These are phyloP conservation scores for Setophaga kirtlandii DNA, from an alignment of 2,113 vertebrate genomes.

Conservation along the genomic window DNA sequence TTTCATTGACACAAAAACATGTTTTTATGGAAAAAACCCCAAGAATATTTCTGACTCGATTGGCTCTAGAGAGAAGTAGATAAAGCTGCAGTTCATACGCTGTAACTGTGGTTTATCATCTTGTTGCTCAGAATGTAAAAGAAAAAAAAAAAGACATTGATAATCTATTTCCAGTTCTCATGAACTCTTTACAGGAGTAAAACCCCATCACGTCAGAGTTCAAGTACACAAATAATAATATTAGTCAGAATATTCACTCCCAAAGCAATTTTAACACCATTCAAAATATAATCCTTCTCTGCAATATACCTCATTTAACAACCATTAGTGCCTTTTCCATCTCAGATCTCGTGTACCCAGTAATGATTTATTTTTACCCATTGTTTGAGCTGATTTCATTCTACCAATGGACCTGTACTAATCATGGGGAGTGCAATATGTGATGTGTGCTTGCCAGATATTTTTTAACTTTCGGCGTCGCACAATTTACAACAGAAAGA, in stretches of 20 bases:
- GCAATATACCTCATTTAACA: conserved; percentile 73
- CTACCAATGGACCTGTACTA: conserved; percentile 33
- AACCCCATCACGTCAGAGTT: conserved; percentile 2
- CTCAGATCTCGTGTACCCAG: conserved; percentile 52
- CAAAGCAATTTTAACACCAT: conserved; percentile 66
- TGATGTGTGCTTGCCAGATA: not conserved
- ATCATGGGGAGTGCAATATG: not conserved
- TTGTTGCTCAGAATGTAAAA: not conserved
- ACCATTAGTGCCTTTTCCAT: conserved; percentile 63
- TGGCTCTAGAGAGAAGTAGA: not conserved
- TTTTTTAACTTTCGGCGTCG: not conserved
- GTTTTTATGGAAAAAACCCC: not conserved
- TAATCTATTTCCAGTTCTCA: conserved; percentile 18
- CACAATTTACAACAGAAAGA: conserved; percentile 22
- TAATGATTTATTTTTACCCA: conserved; percentile 71
- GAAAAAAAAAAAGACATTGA: not conserved
- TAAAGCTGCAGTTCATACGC: not conserved
- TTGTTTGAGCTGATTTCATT: conserved; percentile 55
- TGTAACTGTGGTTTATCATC: not conserved
- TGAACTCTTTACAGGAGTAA: conserved; percentile 47
- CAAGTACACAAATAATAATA: conserved; percentile 54
- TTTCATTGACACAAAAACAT: fast-evolving
- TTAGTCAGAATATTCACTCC: conserved; percentile 51
- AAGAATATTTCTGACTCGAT: not conserved
- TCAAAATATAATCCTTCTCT: conserved; percentile 64